These are phyloP conservation scores for Polyommatus icarus DNA, from an alignment of 2,888 invertebrate genomes.

Conservation along the genomic window DNA sequence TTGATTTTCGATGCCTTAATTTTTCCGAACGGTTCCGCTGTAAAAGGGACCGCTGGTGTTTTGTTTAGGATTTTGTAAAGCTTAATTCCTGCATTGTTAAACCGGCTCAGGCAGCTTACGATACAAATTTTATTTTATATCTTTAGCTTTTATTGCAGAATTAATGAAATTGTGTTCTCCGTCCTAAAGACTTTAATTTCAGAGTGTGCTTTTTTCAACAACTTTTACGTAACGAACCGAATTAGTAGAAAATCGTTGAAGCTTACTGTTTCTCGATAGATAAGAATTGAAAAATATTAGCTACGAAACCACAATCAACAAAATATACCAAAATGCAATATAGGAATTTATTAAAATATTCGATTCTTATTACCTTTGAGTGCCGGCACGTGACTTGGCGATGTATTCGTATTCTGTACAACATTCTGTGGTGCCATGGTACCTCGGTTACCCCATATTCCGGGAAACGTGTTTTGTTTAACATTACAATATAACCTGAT, in stretches of 20 bases:
- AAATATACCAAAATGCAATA: slow-evolving; percentile 15
- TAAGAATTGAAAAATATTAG: background rate
- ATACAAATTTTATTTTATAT: slow-evolving; percentile 1
- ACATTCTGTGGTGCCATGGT: slow-evolving; percentile 15
- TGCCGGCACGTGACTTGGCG: slow-evolving; percentile 25
- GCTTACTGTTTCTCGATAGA: background rate
- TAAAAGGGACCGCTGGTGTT: slow-evolving; percentile 17
- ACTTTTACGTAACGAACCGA: background rate
- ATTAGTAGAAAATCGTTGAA: no score
- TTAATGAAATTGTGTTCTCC: background rate
- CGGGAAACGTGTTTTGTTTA: slow-evolving; percentile 14
- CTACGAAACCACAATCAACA: background rate
- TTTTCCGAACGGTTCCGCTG: slow-evolving; percentile 38
- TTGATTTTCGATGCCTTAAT: slow-evolving; percentile 42
- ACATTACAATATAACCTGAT: background rate
- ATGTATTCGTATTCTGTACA: slow-evolving; percentile 20
- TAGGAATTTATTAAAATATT: slow-evolving; percentile 29
- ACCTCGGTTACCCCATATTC: slow-evolving; percentile 1
- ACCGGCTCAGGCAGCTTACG: background rate
- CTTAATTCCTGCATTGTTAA: background rate
- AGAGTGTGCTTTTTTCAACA: background rate
- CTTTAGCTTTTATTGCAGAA: background rate
- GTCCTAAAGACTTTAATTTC: background rate
- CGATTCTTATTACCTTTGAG: slow-evolving; percentile 28
- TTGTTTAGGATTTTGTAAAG: slow-evolving; percentile 23